These are phyloP conservation scores for Thaumatotibia leucotreta DNA, from an alignment of 1,140 invertebrate genomes.

Conservation along the genomic window DNA sequence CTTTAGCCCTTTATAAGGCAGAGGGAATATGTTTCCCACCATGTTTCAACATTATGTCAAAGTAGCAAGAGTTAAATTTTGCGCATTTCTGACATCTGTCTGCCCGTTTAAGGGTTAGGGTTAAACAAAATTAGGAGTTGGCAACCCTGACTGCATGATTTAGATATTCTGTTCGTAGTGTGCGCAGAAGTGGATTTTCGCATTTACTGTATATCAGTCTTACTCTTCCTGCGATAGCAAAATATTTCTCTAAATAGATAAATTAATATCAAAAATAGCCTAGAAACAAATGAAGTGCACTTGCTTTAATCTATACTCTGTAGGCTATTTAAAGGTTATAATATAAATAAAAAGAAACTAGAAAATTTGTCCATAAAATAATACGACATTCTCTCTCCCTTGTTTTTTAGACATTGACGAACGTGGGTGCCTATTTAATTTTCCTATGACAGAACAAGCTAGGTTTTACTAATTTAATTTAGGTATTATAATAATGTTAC, in stretches of 20 bases:
- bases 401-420: neutral
- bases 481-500: too few relatives aligned
- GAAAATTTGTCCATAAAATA: neutral
- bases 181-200: neutral
- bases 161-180: neutral
- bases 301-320: neutral
- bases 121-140: too few relatives aligned
- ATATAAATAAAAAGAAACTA: too few relatives aligned
- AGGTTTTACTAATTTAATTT: neutral
- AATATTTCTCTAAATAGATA: neutral
- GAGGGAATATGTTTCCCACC: too few relatives aligned
- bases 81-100: too few relatives aligned
- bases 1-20: too few relatives aligned
- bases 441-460: neutral
- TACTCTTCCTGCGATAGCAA: neutral
- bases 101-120: too few relatives aligned
- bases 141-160: too few relatives aligned
- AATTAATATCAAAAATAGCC: neutral
- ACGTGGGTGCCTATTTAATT: neutral
- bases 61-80: too few relatives aligned
- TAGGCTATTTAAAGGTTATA: neutral
- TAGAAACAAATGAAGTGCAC: slow-evolving; percentile 10
- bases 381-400: too few relatives aligned
- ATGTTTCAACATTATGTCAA: too few relatives aligned
- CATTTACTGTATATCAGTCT: neutral